Evolutionary conservation across 2,113 vertebrate genomes (phyloP), one percentile per base, ranked within the genome.

Genomic region (Corythaeola cristata): DNA sequence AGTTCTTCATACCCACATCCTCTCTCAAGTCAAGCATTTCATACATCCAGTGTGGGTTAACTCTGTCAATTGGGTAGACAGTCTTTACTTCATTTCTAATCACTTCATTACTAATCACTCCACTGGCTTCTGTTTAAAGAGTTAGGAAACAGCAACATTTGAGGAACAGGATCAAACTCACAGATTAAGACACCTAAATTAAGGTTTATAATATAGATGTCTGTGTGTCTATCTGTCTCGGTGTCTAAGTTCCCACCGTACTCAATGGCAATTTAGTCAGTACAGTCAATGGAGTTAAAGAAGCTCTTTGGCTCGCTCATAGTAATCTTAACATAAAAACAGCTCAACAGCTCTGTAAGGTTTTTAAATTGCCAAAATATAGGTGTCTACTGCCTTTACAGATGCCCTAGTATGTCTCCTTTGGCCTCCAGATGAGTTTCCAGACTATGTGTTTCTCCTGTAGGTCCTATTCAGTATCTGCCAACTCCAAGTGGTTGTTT

Each of bases 401-500:
- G 26, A 28, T 44, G 53, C 9, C 53, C 19, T n/a, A n/a, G 11
- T 8, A 21, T 35, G 8, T 11, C 16, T 30, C 19, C 59, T 13
- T 56, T 76, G 53, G 23, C 26, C 37, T 73, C 19, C 71, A 78
- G 52, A 67, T 50, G 19, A 23, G 39, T 88, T 63, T 50, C 20
- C 20, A 85, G 49, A 64, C 7, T 26, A 4, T 2, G 1, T 7
- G 5, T 85, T 75, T 73, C 79, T 83, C 35, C 20, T 19, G 8
- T 64, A 56, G 30, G 15, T 68, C 20, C 20, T 33, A 8, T 60
- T 64, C n/a, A 53, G 9, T 37, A 23, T 60, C 37, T 85, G 28
- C 18, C 45, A 80, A 3, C 5, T n/a, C 16, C n/a, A 39, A 0
- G 0, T 32, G 32, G 14, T n/a, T 67, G 2, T 50, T 92, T 72